Conservation (phyloP, 2,797 vertebrate species). For the Allenopithecus nigroviridis region DNA sequence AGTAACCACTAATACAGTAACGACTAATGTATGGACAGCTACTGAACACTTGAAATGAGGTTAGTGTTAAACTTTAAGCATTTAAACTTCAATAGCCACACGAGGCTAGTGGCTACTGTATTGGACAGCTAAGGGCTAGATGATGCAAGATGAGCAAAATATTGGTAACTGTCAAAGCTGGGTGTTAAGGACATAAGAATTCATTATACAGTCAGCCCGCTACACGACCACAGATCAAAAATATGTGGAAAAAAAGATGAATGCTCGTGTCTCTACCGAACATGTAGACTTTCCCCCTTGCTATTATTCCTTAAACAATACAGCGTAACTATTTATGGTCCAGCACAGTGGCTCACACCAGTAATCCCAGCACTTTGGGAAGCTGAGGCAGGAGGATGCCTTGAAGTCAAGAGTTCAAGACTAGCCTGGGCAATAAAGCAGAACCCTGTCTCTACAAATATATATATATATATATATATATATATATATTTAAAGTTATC, state of each 20-base stretch:
- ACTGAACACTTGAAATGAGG: neutral
- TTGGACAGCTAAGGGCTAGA: neutral
- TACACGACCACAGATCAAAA: neutral
- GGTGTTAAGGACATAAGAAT: neutral
- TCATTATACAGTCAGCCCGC: neutral
- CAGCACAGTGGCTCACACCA: too few species aligned
- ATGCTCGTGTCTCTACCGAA: neutral
- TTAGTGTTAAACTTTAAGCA: neutral
- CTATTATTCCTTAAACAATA: neutral
- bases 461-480: too few species aligned
- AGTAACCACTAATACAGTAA: neutral
- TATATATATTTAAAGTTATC: too few species aligned
- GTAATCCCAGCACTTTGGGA: too few species aligned
- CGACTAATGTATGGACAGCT: neutral
- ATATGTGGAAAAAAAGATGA: neutral
- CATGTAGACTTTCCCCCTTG: neutral
- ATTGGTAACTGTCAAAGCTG: neutral
- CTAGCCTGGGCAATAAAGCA: too few species aligned
- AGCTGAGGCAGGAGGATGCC: too few species aligned
- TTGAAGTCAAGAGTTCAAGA: too few species aligned
- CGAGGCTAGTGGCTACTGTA: neutral
- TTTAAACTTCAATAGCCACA: neutral
- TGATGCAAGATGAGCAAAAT: neutral
- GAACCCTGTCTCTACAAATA: too few species aligned
- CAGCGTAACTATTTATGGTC: neutral